Percentiles rank a stretch among this genome's conserved stretches.
These are phyloP conservation scores for Petromus typicus DNA, from an alignment of 2,113 vertebrate species.

Conservation along the genomic window DNA sequence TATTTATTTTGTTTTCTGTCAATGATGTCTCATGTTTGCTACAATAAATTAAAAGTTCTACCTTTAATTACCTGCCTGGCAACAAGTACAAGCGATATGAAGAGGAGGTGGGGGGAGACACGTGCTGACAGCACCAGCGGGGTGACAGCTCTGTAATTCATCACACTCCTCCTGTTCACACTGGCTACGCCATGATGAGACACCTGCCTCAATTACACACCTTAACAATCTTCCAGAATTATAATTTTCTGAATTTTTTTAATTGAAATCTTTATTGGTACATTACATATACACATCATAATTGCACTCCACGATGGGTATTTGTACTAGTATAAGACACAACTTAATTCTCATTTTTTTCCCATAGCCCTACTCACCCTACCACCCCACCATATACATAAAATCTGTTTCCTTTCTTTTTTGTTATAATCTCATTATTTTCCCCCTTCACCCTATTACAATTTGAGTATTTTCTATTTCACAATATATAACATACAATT, in stretches of 20 bases:
- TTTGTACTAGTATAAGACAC: too few relatives aligned
- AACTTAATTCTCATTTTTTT: too few relatives aligned
- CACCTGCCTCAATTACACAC: neutral
- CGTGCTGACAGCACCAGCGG: neutral
- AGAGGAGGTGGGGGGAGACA: neutral
- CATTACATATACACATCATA: too few relatives aligned
- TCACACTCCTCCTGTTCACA: neutral
- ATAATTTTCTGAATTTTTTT: neutral
- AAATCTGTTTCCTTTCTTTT: too few relatives aligned
- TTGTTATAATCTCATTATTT: too few relatives aligned
- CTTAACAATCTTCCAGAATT: constrained; percentile 12
- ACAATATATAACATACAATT: too few relatives aligned
- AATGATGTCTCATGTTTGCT: neutral
- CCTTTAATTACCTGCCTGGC: neutral
- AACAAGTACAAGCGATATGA: neutral
- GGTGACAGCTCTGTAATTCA: neutral
- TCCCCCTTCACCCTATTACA: too few relatives aligned
- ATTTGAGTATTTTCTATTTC: too few relatives aligned
- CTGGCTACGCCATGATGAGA: neutral
- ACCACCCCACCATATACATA: too few relatives aligned
- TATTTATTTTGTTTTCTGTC: neutral
- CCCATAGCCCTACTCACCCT: too few relatives aligned
- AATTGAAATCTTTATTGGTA: too few relatives aligned
- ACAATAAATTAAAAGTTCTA: neutral
- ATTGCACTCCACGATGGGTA: too few relatives aligned